Evolutionary conservation across 2,113 vertebrate genomes (phyloP), one percentile per base, ranked within the genome.

Genomic region (Leptosomus discolor): DNA sequence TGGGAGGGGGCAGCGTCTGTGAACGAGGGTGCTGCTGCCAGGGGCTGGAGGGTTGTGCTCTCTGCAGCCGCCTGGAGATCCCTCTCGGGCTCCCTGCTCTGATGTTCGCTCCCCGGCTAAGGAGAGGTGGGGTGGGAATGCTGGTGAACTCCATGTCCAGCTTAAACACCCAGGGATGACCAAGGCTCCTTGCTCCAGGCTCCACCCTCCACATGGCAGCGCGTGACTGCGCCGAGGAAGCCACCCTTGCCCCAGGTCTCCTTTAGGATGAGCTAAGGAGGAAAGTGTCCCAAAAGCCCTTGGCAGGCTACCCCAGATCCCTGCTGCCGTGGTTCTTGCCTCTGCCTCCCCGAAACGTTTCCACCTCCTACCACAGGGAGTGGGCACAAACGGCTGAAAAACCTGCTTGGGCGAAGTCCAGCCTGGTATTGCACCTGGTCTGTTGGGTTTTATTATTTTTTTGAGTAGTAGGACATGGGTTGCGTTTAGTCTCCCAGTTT

Each of bases 221-320:
- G 5, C 2, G 5, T 57, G 71, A 22, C 65, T 15, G 5, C 8
- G 0, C 6, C 5, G 37, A 58, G 67, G 63, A 58, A 73, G 68
- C 64, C 88, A 36, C 85, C 78, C 94, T 85, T 63, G 91, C 73
- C 74, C 77, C 56, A 14, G 64, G 73, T 56, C 53, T 39, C 39
- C 60, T 48, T 85, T 22, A 6, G 11, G 64, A 41, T 0, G 0
- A 27, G 56, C 46, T 18, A 4, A 45, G 0, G 1, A 70, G 76
- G 69, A 81, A 37, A 50, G 60, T 6, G 24, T 27, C 77, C 39
- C 4, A 2, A 48, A 61, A 74, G 41, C 11, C 56, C 51, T 41
- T 37, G 3, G 5, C 27, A n/a, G 56, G 45, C 54, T 43, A 1
- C 36, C 32, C 36, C 53, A 14, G 19, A 8, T 45, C 37, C 34